Percentiles rank a stretch among this genome's conserved stretches.
Evolutionary conservation across 2,113 vertebrate species (phyloP).

Genomic region (Callocephalon fimbriatum): DNA sequence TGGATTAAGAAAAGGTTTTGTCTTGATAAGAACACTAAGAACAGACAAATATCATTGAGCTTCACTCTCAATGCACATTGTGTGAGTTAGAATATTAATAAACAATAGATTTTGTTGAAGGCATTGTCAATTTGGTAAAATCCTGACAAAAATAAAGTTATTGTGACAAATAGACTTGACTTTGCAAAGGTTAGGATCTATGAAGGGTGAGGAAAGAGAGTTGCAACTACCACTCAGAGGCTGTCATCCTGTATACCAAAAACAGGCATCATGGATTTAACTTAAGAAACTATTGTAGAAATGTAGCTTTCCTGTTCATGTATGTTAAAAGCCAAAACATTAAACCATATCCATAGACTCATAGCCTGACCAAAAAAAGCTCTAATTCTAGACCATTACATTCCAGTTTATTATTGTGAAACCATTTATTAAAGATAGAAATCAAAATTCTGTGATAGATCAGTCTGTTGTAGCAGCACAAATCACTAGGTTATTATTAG

Average conservation of each 20-base stretch:
- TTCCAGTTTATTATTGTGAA: not conserved
- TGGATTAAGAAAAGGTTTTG: not conserved
- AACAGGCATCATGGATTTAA: not conserved
- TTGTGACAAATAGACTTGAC: not conserved
- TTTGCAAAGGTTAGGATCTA: not conserved
- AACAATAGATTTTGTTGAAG: not conserved
- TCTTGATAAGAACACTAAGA: not conserved
- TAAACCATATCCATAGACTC: not conserved
- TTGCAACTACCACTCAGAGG: not conserved
- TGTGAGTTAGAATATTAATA: not conserved
- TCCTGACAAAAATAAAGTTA: not conserved
- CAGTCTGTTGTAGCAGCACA: not conserved
- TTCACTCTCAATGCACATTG: not conserved
- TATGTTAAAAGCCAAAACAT: not conserved
- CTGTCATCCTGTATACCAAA: not conserved
- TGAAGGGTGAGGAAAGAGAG: not conserved
- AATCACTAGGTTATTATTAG: not conserved
- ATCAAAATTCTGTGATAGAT: not conserved
- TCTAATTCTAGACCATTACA: not conserved
- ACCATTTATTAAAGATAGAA: not conserved
- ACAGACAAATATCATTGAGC: not conserved
- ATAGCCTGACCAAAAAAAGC: fast-evolving
- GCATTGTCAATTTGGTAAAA: not conserved
- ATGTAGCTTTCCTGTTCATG: not conserved
- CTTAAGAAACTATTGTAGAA: not conserved